phyloP scores from a whole-genome alignment of 2,888 invertebrate species.

The Apamea epomidion region DNA sequence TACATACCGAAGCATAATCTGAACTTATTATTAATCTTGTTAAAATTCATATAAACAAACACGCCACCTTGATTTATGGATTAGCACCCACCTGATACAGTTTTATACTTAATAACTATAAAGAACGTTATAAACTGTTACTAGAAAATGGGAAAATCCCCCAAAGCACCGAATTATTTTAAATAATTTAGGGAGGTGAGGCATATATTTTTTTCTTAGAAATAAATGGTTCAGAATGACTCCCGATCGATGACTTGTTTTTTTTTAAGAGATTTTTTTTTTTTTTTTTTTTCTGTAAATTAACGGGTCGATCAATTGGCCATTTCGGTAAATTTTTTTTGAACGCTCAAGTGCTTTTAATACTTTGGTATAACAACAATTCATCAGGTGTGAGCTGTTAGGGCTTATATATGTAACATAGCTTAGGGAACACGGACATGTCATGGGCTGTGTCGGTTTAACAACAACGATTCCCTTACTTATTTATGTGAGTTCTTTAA shows the following conservation, averaged over 20 bases:
- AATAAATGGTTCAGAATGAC: background rate
- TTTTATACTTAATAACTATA: background rate
- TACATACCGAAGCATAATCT: constrained; percentile 6
- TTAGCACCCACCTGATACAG: background rate
- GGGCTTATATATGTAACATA: background rate
- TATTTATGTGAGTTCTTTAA: too few relatives aligned
- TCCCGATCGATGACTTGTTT: background rate
- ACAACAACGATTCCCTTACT: background rate
- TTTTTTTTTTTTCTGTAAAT: background rate
- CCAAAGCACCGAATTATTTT: background rate
- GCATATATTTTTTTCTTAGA: background rate
- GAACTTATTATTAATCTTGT: constrained; percentile 14
- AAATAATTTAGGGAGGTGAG: background rate
- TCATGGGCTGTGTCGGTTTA: background rate
- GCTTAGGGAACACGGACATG: background rate
- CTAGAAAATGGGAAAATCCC: background rate
- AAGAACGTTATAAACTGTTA: background rate
- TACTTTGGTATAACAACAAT: background rate
- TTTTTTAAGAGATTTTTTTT: too few relatives aligned
- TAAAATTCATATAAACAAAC: constrained; percentile 22
- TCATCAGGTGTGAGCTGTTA: background rate
- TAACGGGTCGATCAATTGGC: background rate
- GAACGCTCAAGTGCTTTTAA: background rate
- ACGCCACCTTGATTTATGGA: constrained; percentile 4
- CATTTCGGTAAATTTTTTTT: background rate